phyloP scores from a whole-genome alignment of 2,888 invertebrate genomes.

The Pimpla rufipes region DNA sequence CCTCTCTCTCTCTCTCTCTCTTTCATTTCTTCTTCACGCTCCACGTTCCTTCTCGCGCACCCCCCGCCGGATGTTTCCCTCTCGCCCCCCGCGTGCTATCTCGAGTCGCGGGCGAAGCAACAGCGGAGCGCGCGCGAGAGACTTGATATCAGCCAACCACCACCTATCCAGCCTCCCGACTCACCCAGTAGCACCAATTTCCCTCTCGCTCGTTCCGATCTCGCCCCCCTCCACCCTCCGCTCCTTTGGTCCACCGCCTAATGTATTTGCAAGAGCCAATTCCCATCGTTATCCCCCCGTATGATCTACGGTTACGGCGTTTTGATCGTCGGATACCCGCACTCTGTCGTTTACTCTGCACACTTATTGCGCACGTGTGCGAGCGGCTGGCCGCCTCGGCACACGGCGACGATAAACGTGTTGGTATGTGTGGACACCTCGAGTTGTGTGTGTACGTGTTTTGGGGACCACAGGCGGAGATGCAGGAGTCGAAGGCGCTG shows the following conservation, averaged over 20 bases:
- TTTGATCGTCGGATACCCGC: conserved; percentile 83
- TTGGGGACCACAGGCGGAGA: conserved; percentile 1
- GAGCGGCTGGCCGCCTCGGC: conserved; percentile 6
- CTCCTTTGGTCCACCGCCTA: conserved; percentile 76
- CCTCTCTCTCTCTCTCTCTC: conserved; percentile 57
- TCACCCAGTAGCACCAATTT: conserved; percentile 70
- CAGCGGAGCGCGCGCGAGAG: conserved; percentile 46
- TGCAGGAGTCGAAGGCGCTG: conserved; percentile 13
- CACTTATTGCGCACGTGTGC: conserved; percentile 64
- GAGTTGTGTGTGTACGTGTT: conserved; percentile 9
- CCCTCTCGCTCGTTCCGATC: conserved; percentile 60
- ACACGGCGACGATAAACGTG: neutral
- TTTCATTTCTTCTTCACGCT: conserved; percentile 61
- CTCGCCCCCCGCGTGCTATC: conserved; percentile 35
- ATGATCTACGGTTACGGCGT: conserved; percentile 83
- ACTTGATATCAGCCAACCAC: conserved; percentile 66
- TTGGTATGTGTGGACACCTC: neutral
- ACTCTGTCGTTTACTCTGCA: conserved; percentile 77
- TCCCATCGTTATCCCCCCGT: conserved; percentile 83
- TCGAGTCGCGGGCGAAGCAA: conserved; percentile 34
- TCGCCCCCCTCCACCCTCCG: conserved; percentile 59
- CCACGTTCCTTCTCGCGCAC: conserved; percentile 29
- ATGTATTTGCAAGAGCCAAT: conserved; percentile 85
- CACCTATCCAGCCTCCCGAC: conserved; percentile 55
- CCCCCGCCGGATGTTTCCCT: conserved; percentile 22